Evolutionary conservation across 2,113 vertebrate genomes (phyloP).

Genomic region (Aphyosemion australe): DNA sequence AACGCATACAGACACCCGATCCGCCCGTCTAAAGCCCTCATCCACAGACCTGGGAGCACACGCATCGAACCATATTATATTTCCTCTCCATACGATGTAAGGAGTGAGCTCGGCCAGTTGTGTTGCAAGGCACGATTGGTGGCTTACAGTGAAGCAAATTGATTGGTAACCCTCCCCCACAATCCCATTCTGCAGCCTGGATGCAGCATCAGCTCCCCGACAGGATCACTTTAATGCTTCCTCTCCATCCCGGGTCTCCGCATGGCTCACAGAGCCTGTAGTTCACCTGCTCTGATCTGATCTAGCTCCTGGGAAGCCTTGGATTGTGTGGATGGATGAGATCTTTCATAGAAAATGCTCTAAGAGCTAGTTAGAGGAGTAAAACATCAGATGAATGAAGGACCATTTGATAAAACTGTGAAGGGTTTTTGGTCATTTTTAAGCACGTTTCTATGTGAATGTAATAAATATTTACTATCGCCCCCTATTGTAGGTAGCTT

Average conservation of each 20-base stretch:
- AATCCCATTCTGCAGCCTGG: slow-evolving; percentile 51
- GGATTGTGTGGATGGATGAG: slow-evolving; percentile 12
- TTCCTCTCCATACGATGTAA: slow-evolving; percentile 38
- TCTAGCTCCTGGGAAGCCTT: slow-evolving; percentile 20
- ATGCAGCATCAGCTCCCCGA: slow-evolving; percentile 35
- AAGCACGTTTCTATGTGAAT: too few relatives aligned
- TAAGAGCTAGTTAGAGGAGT: background rate
- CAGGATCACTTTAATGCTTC: slow-evolving; percentile 33
- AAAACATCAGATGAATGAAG: background rate
- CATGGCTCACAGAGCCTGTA: slow-evolving; percentile 10
- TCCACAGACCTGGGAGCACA: slow-evolving; percentile 50
- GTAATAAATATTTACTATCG: too few relatives aligned
- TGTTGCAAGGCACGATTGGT: slow-evolving; percentile 23
- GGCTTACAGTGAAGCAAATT: slow-evolving; percentile 45
- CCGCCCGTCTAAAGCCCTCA: slow-evolving; percentile 57
- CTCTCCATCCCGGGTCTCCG: slow-evolving; percentile 20
- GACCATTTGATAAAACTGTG: background rate
- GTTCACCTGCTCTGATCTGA: slow-evolving; percentile 30
- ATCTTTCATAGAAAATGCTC: slow-evolving; percentile 25
- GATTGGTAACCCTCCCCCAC: slow-evolving; percentile 48
- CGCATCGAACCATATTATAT: slow-evolving; percentile 33
- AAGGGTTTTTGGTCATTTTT: too few relatives aligned
- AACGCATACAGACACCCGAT: slow-evolving; percentile 52
- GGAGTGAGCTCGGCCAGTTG: slow-evolving; percentile 21
- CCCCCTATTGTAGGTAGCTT: too few relatives aligned